Base-by-base conservation (phyloP, 1,140 invertebrate species). In the Megalopta genalis region DNA sequence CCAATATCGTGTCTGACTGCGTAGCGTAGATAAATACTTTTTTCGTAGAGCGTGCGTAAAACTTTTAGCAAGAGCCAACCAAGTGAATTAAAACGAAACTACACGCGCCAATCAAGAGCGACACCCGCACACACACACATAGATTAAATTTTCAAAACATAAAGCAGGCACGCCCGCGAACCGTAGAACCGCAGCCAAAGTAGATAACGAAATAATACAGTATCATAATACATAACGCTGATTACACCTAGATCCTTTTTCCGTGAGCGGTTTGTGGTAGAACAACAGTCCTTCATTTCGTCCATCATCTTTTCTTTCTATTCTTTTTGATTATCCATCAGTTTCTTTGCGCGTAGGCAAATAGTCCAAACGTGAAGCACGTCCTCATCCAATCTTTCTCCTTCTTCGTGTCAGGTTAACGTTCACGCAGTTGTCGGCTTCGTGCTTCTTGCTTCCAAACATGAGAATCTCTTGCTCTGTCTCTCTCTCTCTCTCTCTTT, bases 351-450 rank as follows among this genome's bases (percentile, higher is more conserved):
- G 82, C 73, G 59, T 84, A 80, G 75, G 60, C 83, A 79, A 27
- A 37, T 67, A 57, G n/a, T 27, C 27, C 25, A 18, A 6, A 42
- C 37, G 25, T 46, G 42, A 46, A 46, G 32, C 42, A 46, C 42
- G 42, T 12, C 42, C 42, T 12, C 42, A 46, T 46, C 42, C 42
- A 46, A 10, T 46, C 0, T 27, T 54, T 25, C 10, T n/a, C 25
- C 12, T n/a, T 37, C 59, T n/a, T 72, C 77, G 62, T 60, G 69
- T 70, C 74, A 67, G 69, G 83, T 85, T 84, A 83, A 85, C 72
- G 83, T 80, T 84, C 72, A 84, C 77, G 83, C 84, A 74, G 77
- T 72, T 84, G 70, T 86, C 75, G 82, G 83, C 84, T 86, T 86
- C 83, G 80, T 86, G 83, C 83, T 86, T 86, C 67, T 78, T 84